Evolutionary conservation across 1,140 invertebrate species (phyloP).

Genomic region (Uloborus diversus): DNA sequence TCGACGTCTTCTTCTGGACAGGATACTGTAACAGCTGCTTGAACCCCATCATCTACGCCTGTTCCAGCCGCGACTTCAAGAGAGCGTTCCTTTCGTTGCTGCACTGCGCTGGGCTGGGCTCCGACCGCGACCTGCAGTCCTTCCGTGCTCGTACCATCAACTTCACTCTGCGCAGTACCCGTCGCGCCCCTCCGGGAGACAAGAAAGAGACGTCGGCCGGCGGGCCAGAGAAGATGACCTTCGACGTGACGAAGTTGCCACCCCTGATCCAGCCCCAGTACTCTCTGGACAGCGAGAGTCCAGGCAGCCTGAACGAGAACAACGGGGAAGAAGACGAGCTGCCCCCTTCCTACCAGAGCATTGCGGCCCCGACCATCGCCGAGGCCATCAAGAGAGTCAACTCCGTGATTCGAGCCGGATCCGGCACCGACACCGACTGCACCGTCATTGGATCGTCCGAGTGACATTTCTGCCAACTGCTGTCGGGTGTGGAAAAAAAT

Average conservation of each 20-base stretch:
- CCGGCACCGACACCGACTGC: constrained; percentile 53
- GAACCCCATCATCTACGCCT: constrained; percentile 77
- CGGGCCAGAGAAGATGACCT: constrained; percentile 30
- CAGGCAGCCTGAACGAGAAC: constrained; percentile 23
- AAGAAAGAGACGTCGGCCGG: not conserved
- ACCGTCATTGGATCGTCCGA: constrained; percentile 38
- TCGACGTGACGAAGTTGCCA: constrained; percentile 46
- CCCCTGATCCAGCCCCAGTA: constrained; percentile 42
- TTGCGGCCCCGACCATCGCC: constrained; percentile 41
- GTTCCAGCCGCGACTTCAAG: constrained; percentile 71
- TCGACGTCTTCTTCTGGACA: constrained; percentile 74
- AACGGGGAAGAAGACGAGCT: constrained; percentile 24
- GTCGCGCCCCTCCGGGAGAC: constrained; percentile 1
- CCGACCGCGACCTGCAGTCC: constrained; percentile 34
- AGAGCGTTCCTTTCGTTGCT: constrained; percentile 68
- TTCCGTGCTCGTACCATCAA: constrained; percentile 54
- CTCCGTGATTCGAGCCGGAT: constrained; percentile 36
- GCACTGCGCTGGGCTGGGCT: constrained; percentile 60
- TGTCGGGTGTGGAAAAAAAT: constrained; percentile 1
- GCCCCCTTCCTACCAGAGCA: constrained; percentile 41
- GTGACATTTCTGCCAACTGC: constrained; percentile 18
- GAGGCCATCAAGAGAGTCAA: constrained; percentile 45
- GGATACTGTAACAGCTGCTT: constrained; percentile 78
- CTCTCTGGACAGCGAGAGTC: constrained; percentile 38
- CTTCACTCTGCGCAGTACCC: constrained; percentile 49